Conservation (phyloP, 1,140 invertebrate genomes). For the Listronotus oregonensis region DNA sequence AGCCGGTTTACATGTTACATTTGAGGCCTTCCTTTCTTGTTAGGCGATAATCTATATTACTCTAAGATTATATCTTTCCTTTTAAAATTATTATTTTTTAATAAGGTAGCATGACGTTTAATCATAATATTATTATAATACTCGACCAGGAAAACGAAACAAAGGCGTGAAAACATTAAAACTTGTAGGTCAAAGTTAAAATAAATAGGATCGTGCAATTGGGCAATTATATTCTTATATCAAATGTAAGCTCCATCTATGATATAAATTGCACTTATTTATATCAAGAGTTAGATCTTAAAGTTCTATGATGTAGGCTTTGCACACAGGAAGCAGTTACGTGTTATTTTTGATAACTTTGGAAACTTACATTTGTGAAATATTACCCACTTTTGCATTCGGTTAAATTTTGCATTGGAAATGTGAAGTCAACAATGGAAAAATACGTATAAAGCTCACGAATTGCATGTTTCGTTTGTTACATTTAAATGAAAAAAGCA, state of each 20-base stretch:
- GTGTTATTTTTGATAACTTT: conserved; percentile 31
- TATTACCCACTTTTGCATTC: conserved; percentile 23
- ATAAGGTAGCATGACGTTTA: too few species aligned
- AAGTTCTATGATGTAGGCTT: conserved; percentile 13
- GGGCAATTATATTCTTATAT: conserved; percentile 19
- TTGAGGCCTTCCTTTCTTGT: too few species aligned
- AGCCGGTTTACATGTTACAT: too few species aligned
- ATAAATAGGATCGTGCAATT: conserved; percentile 8
- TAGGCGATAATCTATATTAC: too few species aligned
- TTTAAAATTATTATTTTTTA: too few species aligned
- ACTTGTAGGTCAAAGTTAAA: neutral
- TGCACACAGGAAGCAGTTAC: conserved; percentile 16
- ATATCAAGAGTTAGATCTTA: conserved; percentile 13
- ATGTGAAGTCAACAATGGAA: neutral
- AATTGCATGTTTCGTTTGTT: conserved; percentile 5
- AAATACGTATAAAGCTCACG: conserved; percentile 2
- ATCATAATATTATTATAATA: too few species aligned
- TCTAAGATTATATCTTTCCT: too few species aligned
- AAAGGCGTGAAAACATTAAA: too few species aligned
- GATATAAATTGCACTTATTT: conserved; percentile 21
- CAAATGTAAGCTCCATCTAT: conserved; percentile 11
- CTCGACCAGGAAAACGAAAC: too few species aligned
- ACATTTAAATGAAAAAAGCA: too few species aligned
- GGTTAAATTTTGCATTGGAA: conserved; percentile 3
- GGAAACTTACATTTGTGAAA: conserved; percentile 24